A percentile compares a stretch with the other conserved stretches of the same genome.
phyloP scores from a whole-genome alignment of 2,888 invertebrate genomes.

The Drosophila eohydei region DNA sequence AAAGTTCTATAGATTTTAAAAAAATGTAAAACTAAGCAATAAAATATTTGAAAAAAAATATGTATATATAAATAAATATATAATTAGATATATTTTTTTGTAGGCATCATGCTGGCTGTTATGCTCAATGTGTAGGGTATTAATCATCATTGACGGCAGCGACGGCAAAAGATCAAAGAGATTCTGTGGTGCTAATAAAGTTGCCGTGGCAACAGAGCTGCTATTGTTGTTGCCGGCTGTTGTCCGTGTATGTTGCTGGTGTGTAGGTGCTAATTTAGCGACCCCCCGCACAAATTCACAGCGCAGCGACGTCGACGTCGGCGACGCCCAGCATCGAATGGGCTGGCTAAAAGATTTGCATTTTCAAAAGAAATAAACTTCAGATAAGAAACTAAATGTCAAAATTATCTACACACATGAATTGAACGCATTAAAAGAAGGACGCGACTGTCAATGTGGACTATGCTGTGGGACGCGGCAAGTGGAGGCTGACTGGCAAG shows the following conservation, averaged over 20 bases:
- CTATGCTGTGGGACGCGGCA: conserved; percentile 3
- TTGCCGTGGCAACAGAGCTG: conserved; percentile 48
- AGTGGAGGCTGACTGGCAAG: not conserved
- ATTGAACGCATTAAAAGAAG: conserved; percentile 67
- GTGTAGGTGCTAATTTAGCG: conserved; percentile 73
- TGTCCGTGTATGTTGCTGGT: conserved; percentile 15
- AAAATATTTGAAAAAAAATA: too few relatives aligned
- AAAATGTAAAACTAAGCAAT: too few relatives aligned
- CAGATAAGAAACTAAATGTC: conserved; percentile 80
- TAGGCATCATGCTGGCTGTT: not conserved
- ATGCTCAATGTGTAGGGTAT: conserved; percentile 24
- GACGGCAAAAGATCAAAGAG: conserved; percentile 68
- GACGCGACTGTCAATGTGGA: conserved; percentile 16
- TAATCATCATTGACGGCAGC: conserved; percentile 38
- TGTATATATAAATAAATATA: too few relatives aligned
- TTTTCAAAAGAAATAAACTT: conserved; percentile 78
- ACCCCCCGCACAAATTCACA: conserved; percentile 47
- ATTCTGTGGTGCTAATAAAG: conserved; percentile 69
- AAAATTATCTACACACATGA: conserved; percentile 80
- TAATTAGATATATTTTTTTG: not conserved
- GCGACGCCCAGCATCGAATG: conserved; percentile 1
- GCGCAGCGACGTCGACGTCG: conserved; percentile 5
- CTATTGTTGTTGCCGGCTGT: conserved; percentile 14
- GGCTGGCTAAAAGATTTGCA: conserved; percentile 55
- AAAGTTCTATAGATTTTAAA: too few relatives aligned